phyloP scores from a whole-genome alignment of 2,113 vertebrate genomes.

The Microcebus jonahi region DNA sequence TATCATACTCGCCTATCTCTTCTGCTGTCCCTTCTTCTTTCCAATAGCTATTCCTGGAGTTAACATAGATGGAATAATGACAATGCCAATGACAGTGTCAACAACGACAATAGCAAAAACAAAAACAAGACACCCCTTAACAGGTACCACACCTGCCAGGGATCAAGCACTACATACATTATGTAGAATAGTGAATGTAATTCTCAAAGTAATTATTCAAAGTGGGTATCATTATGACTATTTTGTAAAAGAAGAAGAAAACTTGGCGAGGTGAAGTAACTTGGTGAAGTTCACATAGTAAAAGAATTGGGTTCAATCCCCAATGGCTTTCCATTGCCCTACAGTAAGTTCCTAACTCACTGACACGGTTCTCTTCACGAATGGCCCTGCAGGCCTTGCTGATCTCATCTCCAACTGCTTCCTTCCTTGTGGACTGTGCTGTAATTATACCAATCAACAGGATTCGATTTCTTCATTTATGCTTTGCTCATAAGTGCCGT shows the following conservation, averaged over 20 bases:
- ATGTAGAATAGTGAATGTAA: background rate
- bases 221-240: background rate
- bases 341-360: background rate
- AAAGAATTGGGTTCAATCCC: background rate
- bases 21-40: background rate
- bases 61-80: background rate
- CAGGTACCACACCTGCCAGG: accelerated
- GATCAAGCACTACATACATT: background rate
- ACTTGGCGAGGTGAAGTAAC: background rate
- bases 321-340: background rate
- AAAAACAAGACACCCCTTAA: background rate
- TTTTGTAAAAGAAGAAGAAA: background rate
- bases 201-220: background rate
- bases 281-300: background rate
- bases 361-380: background rate
- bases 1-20: background rate
- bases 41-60: background rate
- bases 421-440: background rate
- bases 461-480: background rate
- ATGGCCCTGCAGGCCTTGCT: accelerated
- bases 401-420: background rate
- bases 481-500: background rate
- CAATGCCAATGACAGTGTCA: background rate
- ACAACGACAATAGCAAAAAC: background rate
- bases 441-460: background rate